Evolutionary conservation across 2,888 invertebrate genomes (phyloP).

Genomic region (Scaptomyza caliginosa): DNA sequence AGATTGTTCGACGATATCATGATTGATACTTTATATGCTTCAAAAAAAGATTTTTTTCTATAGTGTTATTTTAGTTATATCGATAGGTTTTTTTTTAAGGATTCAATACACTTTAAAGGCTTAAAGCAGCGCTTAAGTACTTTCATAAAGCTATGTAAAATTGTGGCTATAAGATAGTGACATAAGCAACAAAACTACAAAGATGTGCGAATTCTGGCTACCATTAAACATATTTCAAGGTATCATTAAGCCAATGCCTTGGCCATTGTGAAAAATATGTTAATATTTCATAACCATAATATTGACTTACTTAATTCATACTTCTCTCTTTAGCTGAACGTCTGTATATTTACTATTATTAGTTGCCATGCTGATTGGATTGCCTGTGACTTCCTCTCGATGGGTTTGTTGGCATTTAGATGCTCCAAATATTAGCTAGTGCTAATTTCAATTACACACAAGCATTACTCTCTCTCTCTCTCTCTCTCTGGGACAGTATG

Average conservation of each 20-base stretch:
- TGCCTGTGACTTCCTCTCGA: neutral
- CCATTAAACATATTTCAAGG: too few species aligned
- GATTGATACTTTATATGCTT: neutral
- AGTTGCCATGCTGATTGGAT: slow-evolving; percentile 2
- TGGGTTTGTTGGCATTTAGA: neutral
- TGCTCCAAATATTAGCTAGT: slow-evolving; percentile 25
- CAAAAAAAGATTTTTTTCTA: too few species aligned
- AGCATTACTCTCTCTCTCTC: neutral
- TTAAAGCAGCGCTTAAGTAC: too few species aligned
- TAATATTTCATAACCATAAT: neutral
- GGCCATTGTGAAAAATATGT: neutral
- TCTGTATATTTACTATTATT: neutral
- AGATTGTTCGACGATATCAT: neutral
- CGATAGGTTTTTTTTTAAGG: too few species aligned
- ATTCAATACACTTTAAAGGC: too few species aligned
- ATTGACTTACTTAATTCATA: slow-evolving; percentile 7
- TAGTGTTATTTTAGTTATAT: too few species aligned
- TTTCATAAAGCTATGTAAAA: too few species aligned
- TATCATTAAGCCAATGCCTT: neutral
- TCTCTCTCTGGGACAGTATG: neutral
- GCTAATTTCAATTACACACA: slow-evolving; percentile 29
- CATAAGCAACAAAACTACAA: too few species aligned
- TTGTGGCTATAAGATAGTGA: too few species aligned
- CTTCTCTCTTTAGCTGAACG: neutral
- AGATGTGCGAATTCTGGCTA: too few species aligned